Percentiles rank a stretch among this genome's conserved stretches.
phyloP scores from a whole-genome alignment of 2,797 vertebrate species.

The Myotis planiceps region DNA sequence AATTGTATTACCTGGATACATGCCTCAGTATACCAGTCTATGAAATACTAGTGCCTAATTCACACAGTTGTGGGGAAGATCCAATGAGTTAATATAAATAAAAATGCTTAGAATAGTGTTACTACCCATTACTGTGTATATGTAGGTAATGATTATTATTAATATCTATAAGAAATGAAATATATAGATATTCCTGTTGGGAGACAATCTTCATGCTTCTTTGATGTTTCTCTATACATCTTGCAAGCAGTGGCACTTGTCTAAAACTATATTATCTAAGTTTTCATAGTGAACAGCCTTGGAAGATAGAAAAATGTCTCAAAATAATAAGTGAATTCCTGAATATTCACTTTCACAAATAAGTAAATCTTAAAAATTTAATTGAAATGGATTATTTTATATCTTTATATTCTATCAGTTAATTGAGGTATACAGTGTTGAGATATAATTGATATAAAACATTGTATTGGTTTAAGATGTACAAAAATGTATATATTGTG shows the following conservation, averaged over 20 bases:
- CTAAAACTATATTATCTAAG: background rate
- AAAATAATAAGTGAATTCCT: background rate
- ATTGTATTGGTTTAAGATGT: background rate
- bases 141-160: background rate
- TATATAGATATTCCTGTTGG: background rate
- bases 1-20: background rate
- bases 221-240: background rate
- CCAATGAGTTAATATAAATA: background rate
- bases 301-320: background rate
- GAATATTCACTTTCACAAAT: background rate
- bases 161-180: background rate
- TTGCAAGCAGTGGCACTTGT: background rate
- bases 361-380: conserved; percentile 1
- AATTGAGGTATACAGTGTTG: background rate
- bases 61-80: background rate
- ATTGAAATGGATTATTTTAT: background rate
- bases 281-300: background rate
- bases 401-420: conserved; percentile 1
- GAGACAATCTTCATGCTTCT: background rate
- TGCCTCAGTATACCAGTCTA: background rate
- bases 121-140: background rate
- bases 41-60: background rate
- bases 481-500: background rate
- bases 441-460: background rate
- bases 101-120: background rate